Conservation (phyloP, 2,113 vertebrate genomes). For the Anhinga rufa region DNA sequence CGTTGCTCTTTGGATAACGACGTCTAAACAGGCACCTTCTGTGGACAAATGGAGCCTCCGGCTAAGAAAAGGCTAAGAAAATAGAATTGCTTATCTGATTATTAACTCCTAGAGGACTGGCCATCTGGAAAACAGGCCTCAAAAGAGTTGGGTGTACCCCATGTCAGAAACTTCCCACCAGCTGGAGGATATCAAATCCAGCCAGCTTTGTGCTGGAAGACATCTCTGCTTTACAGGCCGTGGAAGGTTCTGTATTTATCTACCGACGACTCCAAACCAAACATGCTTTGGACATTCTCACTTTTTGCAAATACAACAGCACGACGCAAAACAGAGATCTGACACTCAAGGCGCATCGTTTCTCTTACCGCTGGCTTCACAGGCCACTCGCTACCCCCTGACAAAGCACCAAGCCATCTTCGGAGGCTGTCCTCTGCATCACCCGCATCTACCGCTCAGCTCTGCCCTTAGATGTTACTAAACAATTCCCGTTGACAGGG, state of each 20-base stretch:
- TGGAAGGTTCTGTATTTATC: neutral
- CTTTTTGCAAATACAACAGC: neutral
- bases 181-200: neutral
- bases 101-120: neutral
- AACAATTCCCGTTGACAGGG: neutral
- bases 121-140: neutral
- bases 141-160: neutral
- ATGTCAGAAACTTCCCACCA: neutral
- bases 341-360: neutral
- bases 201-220: neutral
- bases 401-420: neutral
- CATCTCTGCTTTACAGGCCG: neutral
- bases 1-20: neutral
- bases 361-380: neutral
- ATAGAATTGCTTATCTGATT: neutral
- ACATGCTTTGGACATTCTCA: accelerated
- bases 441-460: neutral
- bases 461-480: neutral
- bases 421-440: neutral
- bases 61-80: neutral
- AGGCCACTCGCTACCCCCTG: neutral
- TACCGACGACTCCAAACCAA: neutral
- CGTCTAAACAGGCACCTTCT: neutral
- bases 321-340: neutral
- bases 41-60: neutral